A percentile compares a stretch with the other conserved stretches of the same genome.
Conservation (phyloP, 2,113 vertebrate species). For the Panthera leo region DNA sequence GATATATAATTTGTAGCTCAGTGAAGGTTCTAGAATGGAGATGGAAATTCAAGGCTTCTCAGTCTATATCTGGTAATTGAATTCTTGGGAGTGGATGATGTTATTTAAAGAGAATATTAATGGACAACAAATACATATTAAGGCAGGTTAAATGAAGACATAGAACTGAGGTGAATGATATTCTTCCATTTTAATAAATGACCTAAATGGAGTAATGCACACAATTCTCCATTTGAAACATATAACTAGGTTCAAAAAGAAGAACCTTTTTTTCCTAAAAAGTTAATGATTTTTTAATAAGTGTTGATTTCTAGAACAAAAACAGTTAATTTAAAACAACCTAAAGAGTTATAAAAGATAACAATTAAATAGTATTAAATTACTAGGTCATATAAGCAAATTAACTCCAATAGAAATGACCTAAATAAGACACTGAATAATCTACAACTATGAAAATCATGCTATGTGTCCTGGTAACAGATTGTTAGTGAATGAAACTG, state of each 20-base stretch:
- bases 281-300: neutral
- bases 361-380: slow-evolving; percentile 1
- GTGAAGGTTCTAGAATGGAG: neutral
- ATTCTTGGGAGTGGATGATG: neutral
- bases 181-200: neutral
- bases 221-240: neutral
- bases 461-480: neutral
- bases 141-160: neutral
- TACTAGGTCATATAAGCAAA: neutral
- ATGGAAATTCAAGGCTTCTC: neutral
- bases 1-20: neutral
- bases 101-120: neutral
- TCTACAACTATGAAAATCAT: neutral
- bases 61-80: neutral
- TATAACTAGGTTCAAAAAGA: neutral
- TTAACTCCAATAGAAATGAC: neutral
- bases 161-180: neutral
- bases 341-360: neutral
- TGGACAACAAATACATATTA: neutral
- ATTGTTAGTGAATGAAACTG: neutral
- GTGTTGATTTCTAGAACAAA: neutral
- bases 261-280: neutral
- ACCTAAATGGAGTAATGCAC: neutral
- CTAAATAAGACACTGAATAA: neutral
- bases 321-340: neutral